A percentile compares a stretch with the other conserved stretches of the same genome.
phyloP scores from a whole-genome alignment of 2,113 vertebrate species.

The Gnathonemus echidnorhynchus region DNA sequence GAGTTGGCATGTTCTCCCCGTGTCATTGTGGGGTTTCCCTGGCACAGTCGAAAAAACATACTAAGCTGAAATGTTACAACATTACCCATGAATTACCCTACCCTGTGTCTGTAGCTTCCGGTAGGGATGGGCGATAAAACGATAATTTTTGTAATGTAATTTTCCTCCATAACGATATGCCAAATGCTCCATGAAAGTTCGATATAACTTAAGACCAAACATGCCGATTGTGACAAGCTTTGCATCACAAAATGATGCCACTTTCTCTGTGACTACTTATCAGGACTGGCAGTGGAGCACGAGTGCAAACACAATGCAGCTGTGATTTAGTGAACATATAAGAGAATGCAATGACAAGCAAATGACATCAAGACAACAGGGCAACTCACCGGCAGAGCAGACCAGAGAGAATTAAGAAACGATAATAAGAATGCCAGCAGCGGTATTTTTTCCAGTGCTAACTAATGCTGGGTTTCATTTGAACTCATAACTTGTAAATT shows the following conservation, averaged over 20 bases:
- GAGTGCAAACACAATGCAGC: background rate
- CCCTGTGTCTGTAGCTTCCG: background rate
- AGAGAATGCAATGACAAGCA: background rate
- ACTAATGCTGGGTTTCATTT: no score
- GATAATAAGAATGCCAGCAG: no score
- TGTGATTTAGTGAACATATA: background rate
- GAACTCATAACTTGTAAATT: no score
- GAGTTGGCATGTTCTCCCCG: background rate
- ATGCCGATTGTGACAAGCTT: background rate
- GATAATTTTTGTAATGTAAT: background rate
- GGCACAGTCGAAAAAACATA: background rate
- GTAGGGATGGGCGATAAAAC: background rate
- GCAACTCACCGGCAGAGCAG: background rate
- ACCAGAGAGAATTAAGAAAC: background rate
- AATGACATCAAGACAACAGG: background rate
- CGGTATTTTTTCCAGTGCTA: no score
- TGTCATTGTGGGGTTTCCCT: background rate
- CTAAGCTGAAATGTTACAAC: background rate
- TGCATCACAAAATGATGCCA: background rate
- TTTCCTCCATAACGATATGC: background rate
- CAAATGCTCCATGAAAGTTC: background rate
- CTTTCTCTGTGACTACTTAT: background rate
- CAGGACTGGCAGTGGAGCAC: background rate
- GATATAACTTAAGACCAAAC: background rate
- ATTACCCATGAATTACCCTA: background rate